Percentiles rank a stretch among this genome's conserved stretches.
Conservation (phyloP, 2,797 vertebrate genomes). For the Capromys pilorides region DNA sequence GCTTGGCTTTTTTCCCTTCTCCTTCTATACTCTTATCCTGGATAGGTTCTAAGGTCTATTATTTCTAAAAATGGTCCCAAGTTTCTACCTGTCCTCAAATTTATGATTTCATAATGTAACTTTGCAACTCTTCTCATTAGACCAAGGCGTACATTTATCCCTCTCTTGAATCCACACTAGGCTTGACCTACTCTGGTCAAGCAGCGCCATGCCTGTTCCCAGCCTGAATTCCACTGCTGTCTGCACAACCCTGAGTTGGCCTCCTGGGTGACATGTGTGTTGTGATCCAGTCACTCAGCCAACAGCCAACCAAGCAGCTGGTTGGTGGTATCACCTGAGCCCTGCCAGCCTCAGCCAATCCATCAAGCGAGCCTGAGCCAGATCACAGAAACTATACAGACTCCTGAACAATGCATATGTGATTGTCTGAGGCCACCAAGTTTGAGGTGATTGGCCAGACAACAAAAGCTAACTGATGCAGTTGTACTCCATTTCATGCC, state of each 20-base stretch:
- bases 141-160: not conserved
- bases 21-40: not conserved
- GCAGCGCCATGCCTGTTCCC: not conserved
- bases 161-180: not conserved
- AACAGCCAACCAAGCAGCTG: not conserved
- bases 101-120: not conserved
- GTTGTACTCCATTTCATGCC: not conserved
- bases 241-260: not conserved
- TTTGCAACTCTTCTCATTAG: conserved; percentile 1
- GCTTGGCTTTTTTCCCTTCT: not conserved
- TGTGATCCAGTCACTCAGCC: not conserved
- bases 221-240: not conserved
- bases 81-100: not conserved
- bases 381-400: not conserved
- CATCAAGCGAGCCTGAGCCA: not conserved
- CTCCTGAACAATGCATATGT: not conserved
- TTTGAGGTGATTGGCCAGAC: not conserved
- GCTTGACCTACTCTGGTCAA: not conserved
- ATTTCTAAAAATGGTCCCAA: not conserved
- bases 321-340: not conserved
- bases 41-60: not conserved
- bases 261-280: not conserved
- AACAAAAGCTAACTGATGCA: not conserved
- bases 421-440: not conserved
- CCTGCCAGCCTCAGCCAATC: not conserved